Conservation (phyloP, 2,797 vertebrate genomes). For the Acrossocheilus wenchowensis region DNA sequence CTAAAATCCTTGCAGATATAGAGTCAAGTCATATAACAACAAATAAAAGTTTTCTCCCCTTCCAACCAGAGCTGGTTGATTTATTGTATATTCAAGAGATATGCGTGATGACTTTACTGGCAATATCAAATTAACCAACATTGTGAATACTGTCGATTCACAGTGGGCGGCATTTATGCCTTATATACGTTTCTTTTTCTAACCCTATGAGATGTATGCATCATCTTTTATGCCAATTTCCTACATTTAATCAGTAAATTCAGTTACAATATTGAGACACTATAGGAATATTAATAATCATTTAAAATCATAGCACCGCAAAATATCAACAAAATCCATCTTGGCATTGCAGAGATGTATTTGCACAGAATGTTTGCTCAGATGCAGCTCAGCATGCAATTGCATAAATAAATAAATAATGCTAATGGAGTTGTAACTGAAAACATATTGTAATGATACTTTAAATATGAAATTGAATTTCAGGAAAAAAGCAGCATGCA, state of each 20-base stretch:
- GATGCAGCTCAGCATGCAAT: background rate
- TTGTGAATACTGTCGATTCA: conserved; percentile 5
- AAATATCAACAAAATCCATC: background rate
- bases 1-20: conserved; percentile 1
- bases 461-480: background rate
- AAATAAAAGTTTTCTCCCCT: background rate
- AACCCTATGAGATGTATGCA: background rate
- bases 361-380: background rate
- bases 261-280: background rate
- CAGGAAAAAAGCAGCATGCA: background rate
- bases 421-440: background rate
- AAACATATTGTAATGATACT: background rate
- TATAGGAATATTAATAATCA: background rate
- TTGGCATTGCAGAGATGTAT: background rate
- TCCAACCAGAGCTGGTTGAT: background rate
- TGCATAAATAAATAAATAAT: background rate
- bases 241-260: background rate
- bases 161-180: background rate
- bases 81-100: background rate
- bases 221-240: background rate
- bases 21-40: background rate
- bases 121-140: background rate
- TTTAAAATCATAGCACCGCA: background rate
- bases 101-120: background rate
- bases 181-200: background rate